Evolutionary conservation across 2,113 vertebrate species (phyloP).

Genomic region (Meles meles): DNA sequence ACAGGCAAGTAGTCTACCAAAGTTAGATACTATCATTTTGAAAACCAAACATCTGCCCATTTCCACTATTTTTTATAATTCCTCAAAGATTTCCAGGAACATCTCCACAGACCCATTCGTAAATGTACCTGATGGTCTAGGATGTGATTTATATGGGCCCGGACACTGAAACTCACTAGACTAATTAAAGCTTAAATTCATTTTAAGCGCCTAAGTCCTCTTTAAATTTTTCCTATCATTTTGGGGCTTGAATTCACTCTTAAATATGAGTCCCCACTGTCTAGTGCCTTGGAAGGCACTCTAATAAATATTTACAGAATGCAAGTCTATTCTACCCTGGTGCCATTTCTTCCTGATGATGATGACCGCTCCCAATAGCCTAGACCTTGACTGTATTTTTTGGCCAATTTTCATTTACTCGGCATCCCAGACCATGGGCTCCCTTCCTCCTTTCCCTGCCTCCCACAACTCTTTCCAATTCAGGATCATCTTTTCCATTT

Average conservation of each 20-base stretch:
- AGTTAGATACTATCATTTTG: background rate
- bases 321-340: background rate
- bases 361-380: background rate
- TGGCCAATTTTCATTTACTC: background rate
- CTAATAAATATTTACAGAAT: background rate
- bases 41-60: background rate
- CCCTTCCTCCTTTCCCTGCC: background rate
- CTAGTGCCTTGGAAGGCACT: background rate
- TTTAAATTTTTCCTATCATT: background rate
- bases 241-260: background rate
- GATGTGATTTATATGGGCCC: background rate
- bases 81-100: background rate
- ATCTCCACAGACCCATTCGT: background rate
- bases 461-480: background rate
- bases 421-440: background rate
- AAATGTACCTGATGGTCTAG: background rate
- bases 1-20: background rate
- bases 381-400: background rate
- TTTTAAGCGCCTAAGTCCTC: background rate
- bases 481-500: background rate
- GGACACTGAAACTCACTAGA: background rate
- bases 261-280: background rate
- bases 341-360: background rate
- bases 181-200: background rate
- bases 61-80: constrained; percentile 2